Percentiles rank a stretch among this genome's conserved stretches.
phyloP scores from a whole-genome alignment of 2,888 invertebrate species.

The Cataglyphis altisquamis region DNA sequence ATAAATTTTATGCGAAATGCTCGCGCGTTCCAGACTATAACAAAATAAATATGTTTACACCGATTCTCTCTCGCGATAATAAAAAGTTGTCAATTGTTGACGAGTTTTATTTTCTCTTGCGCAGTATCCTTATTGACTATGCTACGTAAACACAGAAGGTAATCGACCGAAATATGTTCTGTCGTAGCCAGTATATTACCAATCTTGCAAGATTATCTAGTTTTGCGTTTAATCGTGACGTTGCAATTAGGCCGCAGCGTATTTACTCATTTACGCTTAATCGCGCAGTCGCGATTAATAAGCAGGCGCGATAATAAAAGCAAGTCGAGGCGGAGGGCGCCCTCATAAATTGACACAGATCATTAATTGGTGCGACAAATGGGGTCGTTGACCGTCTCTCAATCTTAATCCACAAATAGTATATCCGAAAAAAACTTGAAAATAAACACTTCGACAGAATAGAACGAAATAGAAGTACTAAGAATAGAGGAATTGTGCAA shows the following conservation, averaged over 20 bases:
- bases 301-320: slow-evolving; percentile 58
- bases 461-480: background rate
- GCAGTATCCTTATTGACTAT: background rate
- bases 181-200: background rate
- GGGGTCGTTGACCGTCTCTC: slow-evolving; percentile 61
- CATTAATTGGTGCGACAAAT: slow-evolving; percentile 66
- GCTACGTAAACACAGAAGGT: slow-evolving; percentile 19
- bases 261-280: slow-evolving; percentile 52
- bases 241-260: slow-evolving; percentile 42
- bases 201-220: background rate
- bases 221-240: slow-evolving; percentile 9
- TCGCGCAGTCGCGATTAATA: slow-evolving; percentile 51
- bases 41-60: background rate
- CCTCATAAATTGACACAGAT: slow-evolving; percentile 65
- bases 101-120: background rate
- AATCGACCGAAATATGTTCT: background rate
- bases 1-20: background rate
- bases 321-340: slow-evolving; percentile 21
- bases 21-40: background rate
- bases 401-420: slow-evolving; percentile 60
- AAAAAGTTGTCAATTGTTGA: background rate
- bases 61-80: background rate
- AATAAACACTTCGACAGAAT: background rate
- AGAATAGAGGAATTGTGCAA: background rate
- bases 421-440: background rate